These are phyloP conservation scores for Parus major DNA, from an alignment of 2,113 vertebrate species.

Conservation along the genomic window DNA sequence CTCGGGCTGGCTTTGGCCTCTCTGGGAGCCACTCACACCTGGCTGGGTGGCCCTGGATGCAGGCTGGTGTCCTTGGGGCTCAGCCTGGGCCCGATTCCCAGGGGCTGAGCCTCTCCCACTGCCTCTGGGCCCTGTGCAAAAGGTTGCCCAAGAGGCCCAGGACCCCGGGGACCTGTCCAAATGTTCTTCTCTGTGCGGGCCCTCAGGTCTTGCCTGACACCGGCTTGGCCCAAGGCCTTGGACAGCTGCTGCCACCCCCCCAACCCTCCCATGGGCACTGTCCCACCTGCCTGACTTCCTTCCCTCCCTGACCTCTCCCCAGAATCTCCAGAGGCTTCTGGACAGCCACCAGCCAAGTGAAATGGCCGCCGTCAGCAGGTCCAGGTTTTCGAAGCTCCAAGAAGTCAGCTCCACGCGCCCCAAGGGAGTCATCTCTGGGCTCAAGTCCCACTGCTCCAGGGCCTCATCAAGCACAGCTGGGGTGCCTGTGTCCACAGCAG, in stretches of 20 bases:
- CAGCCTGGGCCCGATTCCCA: background rate
- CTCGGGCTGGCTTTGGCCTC: background rate
- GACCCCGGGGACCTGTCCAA: too few relatives aligned
- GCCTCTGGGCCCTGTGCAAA: too few relatives aligned
- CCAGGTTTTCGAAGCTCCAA: rapidly evolving
- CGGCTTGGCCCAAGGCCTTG: background rate
- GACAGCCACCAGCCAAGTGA: rapidly evolving
- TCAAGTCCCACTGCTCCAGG: rapidly evolving
- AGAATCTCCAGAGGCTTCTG: rapidly evolving
- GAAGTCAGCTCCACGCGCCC: rapidly evolving
- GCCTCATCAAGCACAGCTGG: background rate
- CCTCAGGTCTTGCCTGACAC: rapidly evolving
- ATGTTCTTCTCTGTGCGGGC: rapidly evolving
- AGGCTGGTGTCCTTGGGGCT: too few relatives aligned
- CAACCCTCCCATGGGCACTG: background rate
- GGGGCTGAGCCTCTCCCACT: too few relatives aligned
- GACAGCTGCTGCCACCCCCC: too few relatives aligned
- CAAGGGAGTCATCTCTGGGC: rapidly evolving
- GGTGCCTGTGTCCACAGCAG: rapidly evolving
- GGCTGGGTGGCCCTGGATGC: rapidly evolving
- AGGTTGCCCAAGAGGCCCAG: too few relatives aligned
- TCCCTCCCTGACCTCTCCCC: background rate
- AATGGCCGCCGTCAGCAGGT: rapidly evolving
- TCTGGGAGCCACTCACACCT: rapidly evolving
- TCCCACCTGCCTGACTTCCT: background rate